Evolutionary conservation across 2,113 vertebrate genomes (phyloP).

Genomic region (Tautogolabrus adspersus): DNA sequence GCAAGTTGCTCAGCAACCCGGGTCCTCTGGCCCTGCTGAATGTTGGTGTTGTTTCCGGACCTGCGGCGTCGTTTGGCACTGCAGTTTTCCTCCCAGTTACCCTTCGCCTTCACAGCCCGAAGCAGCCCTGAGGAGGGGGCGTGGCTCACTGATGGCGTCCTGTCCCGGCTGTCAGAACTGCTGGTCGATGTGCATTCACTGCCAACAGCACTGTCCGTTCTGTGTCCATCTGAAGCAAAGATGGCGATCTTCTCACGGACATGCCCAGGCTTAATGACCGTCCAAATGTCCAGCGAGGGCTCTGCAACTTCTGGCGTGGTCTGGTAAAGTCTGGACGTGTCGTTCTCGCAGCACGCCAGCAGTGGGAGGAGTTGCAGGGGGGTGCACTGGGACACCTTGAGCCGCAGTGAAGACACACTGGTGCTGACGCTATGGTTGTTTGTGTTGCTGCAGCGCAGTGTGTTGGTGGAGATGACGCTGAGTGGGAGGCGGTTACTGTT

Average conservation of each 20-base stretch:
- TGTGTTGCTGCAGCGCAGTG: slow-evolving; percentile 68
- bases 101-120: slow-evolving; percentile 46
- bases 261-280: slow-evolving; percentile 94
- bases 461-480: slow-evolving; percentile 86
- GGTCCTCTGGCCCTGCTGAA: slow-evolving; percentile 11
- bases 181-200: neutral
- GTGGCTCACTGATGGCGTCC: rapidly evolving
- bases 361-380: neutral
- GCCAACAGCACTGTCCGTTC: neutral
- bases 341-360: slow-evolving; percentile 24
- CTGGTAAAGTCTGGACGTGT: slow-evolving; percentile 77
- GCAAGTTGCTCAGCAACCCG: neutral
- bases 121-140: neutral
- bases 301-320: slow-evolving; percentile 82
- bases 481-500: slow-evolving; percentile 78
- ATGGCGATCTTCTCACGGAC: slow-evolving; percentile 97
- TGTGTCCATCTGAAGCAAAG: slow-evolving; percentile 82
- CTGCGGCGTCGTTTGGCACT: slow-evolving; percentile 58
- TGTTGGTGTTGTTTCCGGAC: slow-evolving; percentile 23
- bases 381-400: slow-evolving; percentile 28
- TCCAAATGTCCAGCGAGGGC: slow-evolving; percentile 88
- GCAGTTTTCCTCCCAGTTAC: slow-evolving; percentile 52
- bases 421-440: neutral
- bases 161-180: neutral
- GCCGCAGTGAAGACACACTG: slow-evolving; percentile 1